These are phyloP conservation scores for Hemitrygon akajei DNA, from an alignment of 2,797 vertebrate species.

Conservation along the genomic window DNA sequence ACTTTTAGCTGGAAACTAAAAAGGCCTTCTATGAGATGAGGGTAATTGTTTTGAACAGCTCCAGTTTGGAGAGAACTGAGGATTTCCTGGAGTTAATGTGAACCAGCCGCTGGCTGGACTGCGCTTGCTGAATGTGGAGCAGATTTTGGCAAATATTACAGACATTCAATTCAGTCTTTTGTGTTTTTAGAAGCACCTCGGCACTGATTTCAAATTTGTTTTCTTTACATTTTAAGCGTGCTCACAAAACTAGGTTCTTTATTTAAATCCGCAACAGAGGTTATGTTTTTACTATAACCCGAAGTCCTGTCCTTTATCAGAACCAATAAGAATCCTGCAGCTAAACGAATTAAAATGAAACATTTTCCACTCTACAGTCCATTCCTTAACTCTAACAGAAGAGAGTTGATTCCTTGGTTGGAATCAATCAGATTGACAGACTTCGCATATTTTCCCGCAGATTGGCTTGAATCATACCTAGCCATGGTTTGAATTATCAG, in stretches of 20 bases:
- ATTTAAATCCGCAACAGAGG: conserved; percentile 25
- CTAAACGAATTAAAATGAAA: background rate
- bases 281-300: background rate
- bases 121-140: conserved; percentile 38
- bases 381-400: background rate
- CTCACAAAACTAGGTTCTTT: conserved; percentile 21
- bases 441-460: background rate
- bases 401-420: background rate
- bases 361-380: background rate
- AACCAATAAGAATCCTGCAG: background rate
- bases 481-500: background rate
- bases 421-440: conserved; percentile 15
- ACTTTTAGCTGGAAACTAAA: conserved; percentile 34
- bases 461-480: background rate
- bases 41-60: conserved; percentile 71
- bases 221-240: conserved; percentile 36
- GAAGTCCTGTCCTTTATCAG: background rate
- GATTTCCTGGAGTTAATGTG: conserved; percentile 76
- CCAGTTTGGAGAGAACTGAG: conserved; percentile 59
- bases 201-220: conserved; percentile 37
- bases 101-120: conserved; percentile 68
- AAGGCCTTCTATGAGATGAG: conserved; percentile 59
- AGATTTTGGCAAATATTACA: conserved; percentile 38
- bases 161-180: conserved; percentile 35
- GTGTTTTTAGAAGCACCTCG: conserved; percentile 36